Percentiles rank a stretch among this genome's conserved stretches.
Conservation (phyloP, 2,113 vertebrate genomes). For the Otolemur garnettii region DNA sequence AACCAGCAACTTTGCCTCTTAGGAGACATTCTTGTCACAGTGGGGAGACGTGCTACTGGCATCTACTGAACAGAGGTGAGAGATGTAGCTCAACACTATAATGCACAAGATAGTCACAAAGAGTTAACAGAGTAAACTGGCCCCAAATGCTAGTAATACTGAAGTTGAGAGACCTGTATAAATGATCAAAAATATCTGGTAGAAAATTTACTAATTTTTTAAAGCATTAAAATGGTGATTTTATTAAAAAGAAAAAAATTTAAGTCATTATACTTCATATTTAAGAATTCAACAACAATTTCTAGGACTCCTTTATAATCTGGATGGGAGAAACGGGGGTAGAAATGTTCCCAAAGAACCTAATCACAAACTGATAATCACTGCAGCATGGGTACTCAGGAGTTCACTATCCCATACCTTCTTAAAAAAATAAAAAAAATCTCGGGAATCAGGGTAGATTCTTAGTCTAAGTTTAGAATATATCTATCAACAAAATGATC, state of each 20-base stretch:
- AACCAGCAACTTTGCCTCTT: neutral
- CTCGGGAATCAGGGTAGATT: neutral
- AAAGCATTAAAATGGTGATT: neutral
- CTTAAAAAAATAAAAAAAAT: neutral
- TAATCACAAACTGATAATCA: neutral
- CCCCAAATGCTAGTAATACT: neutral
- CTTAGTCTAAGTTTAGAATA: neutral
- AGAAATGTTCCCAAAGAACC: neutral
- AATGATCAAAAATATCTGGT: neutral
- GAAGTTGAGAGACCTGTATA: neutral
- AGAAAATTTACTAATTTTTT: neutral
- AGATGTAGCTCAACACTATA: neutral
- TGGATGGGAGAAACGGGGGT: neutral
- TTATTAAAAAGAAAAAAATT: neutral
- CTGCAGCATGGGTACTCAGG: neutral
- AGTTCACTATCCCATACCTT: neutral
- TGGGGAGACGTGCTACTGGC: neutral
- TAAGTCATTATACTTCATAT: neutral
- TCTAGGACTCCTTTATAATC: slow-evolving; percentile 7
- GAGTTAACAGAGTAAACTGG: neutral
- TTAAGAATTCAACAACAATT: neutral
- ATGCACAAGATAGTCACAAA: neutral
- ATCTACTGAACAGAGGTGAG: neutral
- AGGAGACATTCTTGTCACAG: neutral
- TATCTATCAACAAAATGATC: neutral